Evolutionary conservation across 2,113 vertebrate species (phyloP), one percentile per base, ranked within the genome.

Genomic region (Thunnus maccoyii): DNA sequence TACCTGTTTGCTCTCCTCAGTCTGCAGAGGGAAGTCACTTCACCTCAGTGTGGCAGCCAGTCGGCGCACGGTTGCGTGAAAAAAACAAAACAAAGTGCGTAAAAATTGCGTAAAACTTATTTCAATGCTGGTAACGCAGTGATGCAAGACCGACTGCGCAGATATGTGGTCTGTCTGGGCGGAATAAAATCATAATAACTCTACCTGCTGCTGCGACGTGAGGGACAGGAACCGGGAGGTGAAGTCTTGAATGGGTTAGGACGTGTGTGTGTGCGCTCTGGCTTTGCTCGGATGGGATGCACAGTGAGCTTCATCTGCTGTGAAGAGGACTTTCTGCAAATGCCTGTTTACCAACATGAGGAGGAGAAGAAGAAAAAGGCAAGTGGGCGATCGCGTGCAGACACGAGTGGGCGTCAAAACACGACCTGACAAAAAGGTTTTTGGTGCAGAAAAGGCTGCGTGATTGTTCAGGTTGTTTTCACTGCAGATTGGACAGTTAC

Each of bases 271-370:
- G 74, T 57, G 62, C 79, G 72, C 76, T 57, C 77, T 79, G 88
- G 86, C 84, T 83, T 44, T 61, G 95, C 88, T 91, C 94, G 95
- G 94, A 96, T 96, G 96, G 96, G 96, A 95, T 96, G 95, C 94
- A 96, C 95, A 18, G 95, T 96, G 94, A 96, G 96, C 84, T 95
- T 96, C 86, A 90, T 96, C 86, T 96, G 95, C 90, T 96, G 95
- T 92, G 95, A 96, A 89, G 95, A 96, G 60, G 96, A 96, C 66
- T 94, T 95, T 87, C 88, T 94, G 80, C 95, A 91, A 85, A 96
- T 96, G 95, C 94, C 93, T 44, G 77, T 84, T 57, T 78, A 90
- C 77, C 94, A 92, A 18, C 80, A 96, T 95, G 95, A 92, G 66
- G 92, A 93, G 71, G 90, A 94, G 76, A 93, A 90, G 86, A 94